Conservation (phyloP, 2,888 invertebrate species). For the Eumacrocentrus americanus region DNA sequence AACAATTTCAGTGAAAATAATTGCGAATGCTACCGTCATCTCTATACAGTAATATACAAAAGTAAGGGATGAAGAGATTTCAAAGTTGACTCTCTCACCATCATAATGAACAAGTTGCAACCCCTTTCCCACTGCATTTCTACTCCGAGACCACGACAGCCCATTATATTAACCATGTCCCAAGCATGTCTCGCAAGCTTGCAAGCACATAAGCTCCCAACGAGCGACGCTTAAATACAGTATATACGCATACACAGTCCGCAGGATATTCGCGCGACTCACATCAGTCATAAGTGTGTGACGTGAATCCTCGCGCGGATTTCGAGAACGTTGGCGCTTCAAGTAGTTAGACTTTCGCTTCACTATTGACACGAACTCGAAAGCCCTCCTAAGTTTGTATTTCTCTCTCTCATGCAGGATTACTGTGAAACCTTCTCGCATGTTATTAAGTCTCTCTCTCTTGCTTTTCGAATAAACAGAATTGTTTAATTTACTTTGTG, state of each 20-base stretch:
- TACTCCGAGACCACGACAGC: constrained; percentile 28
- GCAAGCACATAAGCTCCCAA: constrained; percentile 27
- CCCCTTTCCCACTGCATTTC: constrained; percentile 12
- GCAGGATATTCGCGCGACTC: constrained; percentile 1
- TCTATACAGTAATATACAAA: constrained; percentile 5
- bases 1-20: background rate
- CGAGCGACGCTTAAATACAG: constrained; percentile 2
- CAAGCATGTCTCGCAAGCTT: constrained; percentile 34
- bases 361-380: constrained; percentile 44
- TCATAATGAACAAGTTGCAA: constrained; percentile 50
- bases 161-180: constrained; percentile 46
- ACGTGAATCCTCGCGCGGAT: background rate
- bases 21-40: background rate
- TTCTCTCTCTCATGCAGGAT: constrained; percentile 30
- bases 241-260: constrained; percentile 7
- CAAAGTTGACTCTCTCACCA: constrained; percentile 43
- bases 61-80: constrained; percentile 24
- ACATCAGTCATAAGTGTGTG: background rate
- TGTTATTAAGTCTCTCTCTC: constrained; percentile 24
- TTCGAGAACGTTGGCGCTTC: background rate
- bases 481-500: constrained; percentile 36
- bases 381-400: constrained; percentile 25
- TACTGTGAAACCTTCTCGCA: constrained; percentile 1
- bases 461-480: constrained; percentile 35
- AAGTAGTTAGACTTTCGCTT: constrained; percentile 23